Evolutionary conservation across 2,113 vertebrate species (phyloP), one percentile per base, ranked within the genome.

Genomic region (Nycticryphes semicollaris): DNA sequence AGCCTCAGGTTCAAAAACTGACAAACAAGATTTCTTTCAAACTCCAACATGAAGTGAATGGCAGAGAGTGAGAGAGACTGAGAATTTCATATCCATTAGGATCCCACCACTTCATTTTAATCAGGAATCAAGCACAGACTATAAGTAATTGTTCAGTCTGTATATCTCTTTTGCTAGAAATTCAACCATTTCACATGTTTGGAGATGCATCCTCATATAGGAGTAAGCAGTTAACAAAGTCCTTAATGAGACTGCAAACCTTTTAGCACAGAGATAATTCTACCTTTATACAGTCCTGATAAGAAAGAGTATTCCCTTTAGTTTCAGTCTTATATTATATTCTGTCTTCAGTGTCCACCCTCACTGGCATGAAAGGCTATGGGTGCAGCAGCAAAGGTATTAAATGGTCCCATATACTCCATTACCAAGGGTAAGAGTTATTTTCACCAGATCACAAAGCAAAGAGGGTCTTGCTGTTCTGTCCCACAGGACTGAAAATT

Each of bases 1-100:
- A 86, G 23, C n/a, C 5, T 0, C 57, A 73, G 70, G 79, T 87
- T 89, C 9, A 3, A 89, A 96, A 87, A 59, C 72, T 92, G 93
- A 93, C 94, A 94, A 94, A 94, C 39, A 35, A 87, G 37, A 53
- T 95, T 96, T 93, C 80, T 94, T 94, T 95, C 95, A 94, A 89
- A 95, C 37, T 69, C 64, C 64, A 94, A 25, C n/a, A 48, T 20
- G 30, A 78, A 87, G 30, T 50, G 70, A 84, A 69, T 54, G 72
- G 62, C 39, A 84, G 48, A 90, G 17, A 90, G 17, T 43, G 45
- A 82, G 50, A 64, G 37, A 54, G 39, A 73, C 57, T 30, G 35
- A 83, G 62, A 90, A 64, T 79, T 94, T 93, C 81, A 73, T 69
- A 84, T 41, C 77, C 37, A 37, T 91, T 85, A 87, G 54, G 59